Conservation (phyloP, 2,797 vertebrate species). For the Catamblyrhynchus diadema region DNA sequence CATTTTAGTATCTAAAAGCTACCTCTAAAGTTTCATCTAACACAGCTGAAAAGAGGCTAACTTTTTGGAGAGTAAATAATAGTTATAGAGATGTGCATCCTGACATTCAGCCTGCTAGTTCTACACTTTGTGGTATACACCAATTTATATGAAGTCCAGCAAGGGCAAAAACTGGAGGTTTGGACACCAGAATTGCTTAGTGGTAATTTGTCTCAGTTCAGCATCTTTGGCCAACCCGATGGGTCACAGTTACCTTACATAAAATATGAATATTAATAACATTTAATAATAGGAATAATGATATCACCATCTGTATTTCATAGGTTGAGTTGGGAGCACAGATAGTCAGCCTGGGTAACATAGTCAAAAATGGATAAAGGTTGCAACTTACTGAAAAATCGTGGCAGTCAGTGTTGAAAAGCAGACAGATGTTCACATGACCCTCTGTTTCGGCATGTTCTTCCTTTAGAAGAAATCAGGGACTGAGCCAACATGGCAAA, state of each 20-base stretch:
- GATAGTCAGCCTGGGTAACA: not conserved
- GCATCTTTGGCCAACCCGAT: not conserved
- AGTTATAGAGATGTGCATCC: not conserved
- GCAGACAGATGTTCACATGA: not conserved
- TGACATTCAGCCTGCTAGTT: not conserved
- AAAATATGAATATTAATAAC: not conserved
- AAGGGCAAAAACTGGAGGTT: not conserved
- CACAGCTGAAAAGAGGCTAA: not conserved
- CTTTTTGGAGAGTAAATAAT: not conserved
- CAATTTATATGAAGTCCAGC: not conserved
- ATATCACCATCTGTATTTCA: not conserved
- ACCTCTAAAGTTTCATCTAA: not conserved
- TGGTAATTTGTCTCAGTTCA: not conserved
- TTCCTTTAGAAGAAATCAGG: not conserved
- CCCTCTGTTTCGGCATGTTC: not conserved
- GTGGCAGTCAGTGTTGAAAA: not conserved
- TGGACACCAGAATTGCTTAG: not conserved
- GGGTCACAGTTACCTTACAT: not conserved
- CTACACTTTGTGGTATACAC: no score
- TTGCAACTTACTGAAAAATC: not conserved
- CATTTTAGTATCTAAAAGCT: not conserved
- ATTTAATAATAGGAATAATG: not conserved
- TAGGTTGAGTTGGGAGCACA: not conserved
- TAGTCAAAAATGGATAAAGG: not conserved
- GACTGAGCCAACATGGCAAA: not conserved